Evolutionary conservation across 2,888 invertebrate species (phyloP).

Genomic region (Hedya salicella): DNA sequence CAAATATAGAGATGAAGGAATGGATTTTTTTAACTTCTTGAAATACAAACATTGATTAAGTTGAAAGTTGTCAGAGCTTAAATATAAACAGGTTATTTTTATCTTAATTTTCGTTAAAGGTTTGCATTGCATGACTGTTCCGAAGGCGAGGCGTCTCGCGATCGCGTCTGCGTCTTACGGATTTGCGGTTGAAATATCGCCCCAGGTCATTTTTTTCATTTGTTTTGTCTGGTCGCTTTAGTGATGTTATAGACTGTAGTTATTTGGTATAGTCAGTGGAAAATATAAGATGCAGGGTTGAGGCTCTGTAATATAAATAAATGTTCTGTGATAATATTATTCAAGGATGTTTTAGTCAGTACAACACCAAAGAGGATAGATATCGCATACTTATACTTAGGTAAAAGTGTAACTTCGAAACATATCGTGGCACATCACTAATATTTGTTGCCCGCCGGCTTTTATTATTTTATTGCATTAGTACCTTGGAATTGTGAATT

Average conservation of each 20-base stretch:
- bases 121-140: slow-evolving; percentile 33
- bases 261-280: slow-evolving; percentile 43
- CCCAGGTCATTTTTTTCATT: slow-evolving; percentile 61
- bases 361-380: too few species aligned
- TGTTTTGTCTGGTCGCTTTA: slow-evolving; percentile 65
- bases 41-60: too few species aligned
- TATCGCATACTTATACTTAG: not conserved
- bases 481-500: slow-evolving; percentile 33
- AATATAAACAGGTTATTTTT: not conserved
- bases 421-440: slow-evolving; percentile 26
- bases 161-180: slow-evolving; percentile 65
- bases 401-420: not conserved
- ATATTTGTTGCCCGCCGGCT: slow-evolving; percentile 40
- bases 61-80: too few species aligned
- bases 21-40: too few species aligned
- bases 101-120: slow-evolving; percentile 35
- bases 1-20: not conserved
- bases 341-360: too few species aligned
- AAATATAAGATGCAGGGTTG: slow-evolving; percentile 7
- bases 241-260: too few species aligned
- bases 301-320: not conserved
- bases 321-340: not conserved
- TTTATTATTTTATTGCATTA: slow-evolving; percentile 49
- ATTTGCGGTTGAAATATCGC: slow-evolving; percentile 67
- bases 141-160: slow-evolving; percentile 46